Conservation (phyloP, 2,113 vertebrate genomes). For the Eleginops maclovinus region DNA sequence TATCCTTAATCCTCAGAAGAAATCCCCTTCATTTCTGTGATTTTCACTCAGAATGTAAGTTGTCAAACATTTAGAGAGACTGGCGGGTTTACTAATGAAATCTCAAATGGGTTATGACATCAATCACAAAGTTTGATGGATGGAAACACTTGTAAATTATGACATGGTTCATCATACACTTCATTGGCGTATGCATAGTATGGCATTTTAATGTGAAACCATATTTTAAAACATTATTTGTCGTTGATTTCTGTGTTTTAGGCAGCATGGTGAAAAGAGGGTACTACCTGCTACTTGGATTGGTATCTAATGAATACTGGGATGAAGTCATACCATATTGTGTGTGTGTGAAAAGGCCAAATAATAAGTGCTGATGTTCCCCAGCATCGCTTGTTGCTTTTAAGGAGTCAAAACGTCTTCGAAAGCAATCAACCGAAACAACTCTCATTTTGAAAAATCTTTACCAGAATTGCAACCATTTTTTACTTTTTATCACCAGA, state of each 20-base stretch:
- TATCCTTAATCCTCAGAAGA: too few relatives aligned
- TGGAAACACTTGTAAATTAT: not conserved
- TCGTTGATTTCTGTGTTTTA: not conserved
- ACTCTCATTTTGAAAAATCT: constrained; percentile 56
- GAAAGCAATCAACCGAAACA: constrained; percentile 55
- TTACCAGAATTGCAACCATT: constrained; percentile 64
- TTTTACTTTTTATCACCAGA: constrained; percentile 62
- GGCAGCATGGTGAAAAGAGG: constrained; percentile 1
- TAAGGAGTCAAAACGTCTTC: not conserved
- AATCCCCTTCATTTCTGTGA: not conserved
- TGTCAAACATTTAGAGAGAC: not conserved
- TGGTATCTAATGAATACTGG: not conserved
- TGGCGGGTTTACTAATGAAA: not conserved
- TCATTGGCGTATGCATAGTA: not conserved
- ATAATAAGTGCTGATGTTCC: not conserved
- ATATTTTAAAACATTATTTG: not conserved
- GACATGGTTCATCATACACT: not conserved
- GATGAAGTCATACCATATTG: not conserved
- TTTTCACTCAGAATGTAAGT: constrained; percentile 3
- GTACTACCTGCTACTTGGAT: not conserved
- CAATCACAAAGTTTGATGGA: not conserved
- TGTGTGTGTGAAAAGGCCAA: constrained; percentile 11
- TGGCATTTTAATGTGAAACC: not conserved
- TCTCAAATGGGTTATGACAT: not conserved
- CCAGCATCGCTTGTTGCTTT: constrained; percentile 41